Conservation (phyloP, 2,797 vertebrate species). For the Lutjanus argentimaculatus region DNA sequence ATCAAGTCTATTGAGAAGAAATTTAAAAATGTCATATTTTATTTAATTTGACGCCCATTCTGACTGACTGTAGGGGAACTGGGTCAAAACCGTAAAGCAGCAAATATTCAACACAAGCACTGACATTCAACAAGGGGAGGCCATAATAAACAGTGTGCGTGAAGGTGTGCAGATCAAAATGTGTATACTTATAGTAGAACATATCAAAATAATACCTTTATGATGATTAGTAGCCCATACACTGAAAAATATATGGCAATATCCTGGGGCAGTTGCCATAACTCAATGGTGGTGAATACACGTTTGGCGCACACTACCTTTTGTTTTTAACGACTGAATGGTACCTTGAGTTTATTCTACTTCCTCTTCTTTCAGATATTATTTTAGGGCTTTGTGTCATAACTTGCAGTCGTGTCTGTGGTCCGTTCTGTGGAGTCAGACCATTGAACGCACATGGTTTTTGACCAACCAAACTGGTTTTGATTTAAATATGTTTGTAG, state of each 20-base stretch:
- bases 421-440: background rate
- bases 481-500: background rate
- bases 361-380: background rate
- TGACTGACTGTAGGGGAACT: background rate
- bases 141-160: background rate
- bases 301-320: background rate
- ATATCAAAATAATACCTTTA: background rate
- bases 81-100: background rate
- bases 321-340: background rate
- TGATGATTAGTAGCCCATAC: background rate
- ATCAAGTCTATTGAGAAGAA: background rate
- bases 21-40: background rate
- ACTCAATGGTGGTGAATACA: background rate
- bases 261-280: background rate
- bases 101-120: background rate
- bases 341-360: background rate
- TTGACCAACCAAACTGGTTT: background rate
- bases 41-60: background rate
- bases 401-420: background rate
- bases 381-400: background rate
- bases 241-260: background rate
- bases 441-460: background rate
- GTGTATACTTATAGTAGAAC: background rate
- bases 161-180: background rate
- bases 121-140: background rate